Conservation (phyloP, 2,888 invertebrate genomes). For the Trachelus iudaicus region DNA sequence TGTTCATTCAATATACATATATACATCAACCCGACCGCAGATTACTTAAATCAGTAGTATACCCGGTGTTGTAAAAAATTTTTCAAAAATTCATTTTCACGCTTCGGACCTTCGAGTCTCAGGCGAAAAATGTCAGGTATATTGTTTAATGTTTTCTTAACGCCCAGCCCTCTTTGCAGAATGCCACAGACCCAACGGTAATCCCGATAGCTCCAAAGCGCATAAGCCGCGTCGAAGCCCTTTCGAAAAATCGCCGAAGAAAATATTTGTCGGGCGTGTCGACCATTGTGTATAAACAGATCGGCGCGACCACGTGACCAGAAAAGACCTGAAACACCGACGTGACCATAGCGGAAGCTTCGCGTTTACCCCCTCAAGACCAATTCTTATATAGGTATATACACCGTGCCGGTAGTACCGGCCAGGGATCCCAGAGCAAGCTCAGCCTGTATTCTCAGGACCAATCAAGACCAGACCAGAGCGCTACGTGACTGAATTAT, state of each 20-base stretch:
- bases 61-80: neutral
- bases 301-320: conserved; percentile 29
- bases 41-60: neutral
- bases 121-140: neutral
- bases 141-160: conserved; percentile 13
- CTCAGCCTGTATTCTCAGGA: conserved; percentile 16
- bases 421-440: neutral
- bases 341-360: neutral
- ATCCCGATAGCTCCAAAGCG: conserved; percentile 48
- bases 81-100: neutral
- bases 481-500: conserved; percentile 56
- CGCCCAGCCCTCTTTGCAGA: conserved; percentile 2
- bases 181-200: conserved; percentile 38
- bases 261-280: conserved; percentile 64
- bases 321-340: neutral
- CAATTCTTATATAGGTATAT: neutral
- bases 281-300: conserved; percentile 62
- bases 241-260: conserved; percentile 47
- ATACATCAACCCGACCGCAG: neutral
- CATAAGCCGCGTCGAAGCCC: conserved; percentile 45
- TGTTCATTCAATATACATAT: too few relatives aligned
- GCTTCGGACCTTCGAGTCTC: too few relatives aligned
- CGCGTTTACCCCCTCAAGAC: neutral
- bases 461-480: conserved; percentile 45
- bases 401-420: too few relatives aligned